Conservation (phyloP, 2,113 vertebrate species). For the Clarias magur region DNA sequence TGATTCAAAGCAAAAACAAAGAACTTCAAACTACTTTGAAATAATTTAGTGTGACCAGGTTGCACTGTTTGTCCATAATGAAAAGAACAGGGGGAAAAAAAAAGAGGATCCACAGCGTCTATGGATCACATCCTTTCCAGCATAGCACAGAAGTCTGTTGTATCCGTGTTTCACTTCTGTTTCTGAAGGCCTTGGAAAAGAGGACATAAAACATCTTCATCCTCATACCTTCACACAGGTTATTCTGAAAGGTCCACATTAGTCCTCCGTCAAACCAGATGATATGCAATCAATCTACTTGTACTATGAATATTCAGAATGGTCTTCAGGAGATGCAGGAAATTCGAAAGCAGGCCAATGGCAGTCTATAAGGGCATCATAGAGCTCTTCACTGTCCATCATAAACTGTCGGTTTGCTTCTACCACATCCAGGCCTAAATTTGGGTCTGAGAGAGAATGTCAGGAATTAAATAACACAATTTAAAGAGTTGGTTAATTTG, state of each 20-base stretch:
- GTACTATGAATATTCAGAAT: neutral
- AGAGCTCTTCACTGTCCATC: slow-evolving; percentile 86
- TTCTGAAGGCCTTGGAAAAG: neutral
- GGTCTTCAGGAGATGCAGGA: slow-evolving; percentile 70
- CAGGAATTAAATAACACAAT: neutral
- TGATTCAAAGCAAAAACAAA: neutral
- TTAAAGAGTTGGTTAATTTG: neutral
- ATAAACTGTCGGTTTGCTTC: slow-evolving; percentile 86
- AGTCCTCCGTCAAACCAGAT: neutral
- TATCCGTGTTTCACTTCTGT: neutral
- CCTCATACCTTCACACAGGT: slow-evolving; percentile 1
- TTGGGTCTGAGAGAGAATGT: slow-evolving; percentile 70
- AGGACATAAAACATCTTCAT: neutral
- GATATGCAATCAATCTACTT: neutral
- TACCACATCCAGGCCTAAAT: slow-evolving; percentile 73
- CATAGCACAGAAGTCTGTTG: neutral
- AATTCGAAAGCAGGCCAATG: slow-evolving; percentile 85
- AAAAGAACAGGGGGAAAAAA: neutral
- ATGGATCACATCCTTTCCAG: neutral
- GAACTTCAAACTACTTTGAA: neutral
- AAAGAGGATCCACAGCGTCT: neutral
- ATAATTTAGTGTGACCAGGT: neutral
- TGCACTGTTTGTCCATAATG: neutral
- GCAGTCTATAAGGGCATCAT: slow-evolving; percentile 83
- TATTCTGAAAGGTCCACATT: slow-evolving; percentile 4